Evolutionary conservation across 1,140 invertebrate genomes (phyloP), one percentile per base, ranked within the genome.

Genomic region (Neuroterus valhalla): DNA sequence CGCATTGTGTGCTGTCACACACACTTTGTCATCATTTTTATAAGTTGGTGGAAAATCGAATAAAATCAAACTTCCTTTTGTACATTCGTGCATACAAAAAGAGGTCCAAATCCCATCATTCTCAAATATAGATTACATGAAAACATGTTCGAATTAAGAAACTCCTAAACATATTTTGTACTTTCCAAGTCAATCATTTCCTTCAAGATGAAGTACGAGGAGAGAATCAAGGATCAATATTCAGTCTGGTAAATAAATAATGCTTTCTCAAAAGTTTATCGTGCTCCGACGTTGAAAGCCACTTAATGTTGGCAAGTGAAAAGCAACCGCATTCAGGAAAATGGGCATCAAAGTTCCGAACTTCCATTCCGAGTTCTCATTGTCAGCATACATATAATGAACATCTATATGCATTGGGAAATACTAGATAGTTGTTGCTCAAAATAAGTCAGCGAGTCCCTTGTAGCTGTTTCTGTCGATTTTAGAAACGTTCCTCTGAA

Each of bases 231-330:
- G 52, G 31, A 62, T 26, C 52, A 62, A 62, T 23, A 62, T 62
- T 62, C 23, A 62, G 52, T 62, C 23, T 62, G 52, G 26, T 62
- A 62, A 62, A 62, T 62, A 62, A 62, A 62, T 23, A 62, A 62
- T 62, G 52, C 31, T 62, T 62, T 23, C 19, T 62, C 31, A 14
- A 31, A 62, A 62, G 52, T 62, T 62, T 62, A 62, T 62, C 52
- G 52, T 62, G 23, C 26, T 62, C 21, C 23, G 5, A 62, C 12
- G 52, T 2, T 15, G 52, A 15, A 62, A 62, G 52, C 52, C 52
- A 62, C 52, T 62, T 62, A 62, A 62, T 31, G 52, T 62, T 62
- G 52, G 52, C 26, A 62, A 62, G 52, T 62, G 23, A 55, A 55
- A 55, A 55, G 52, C 52, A 55, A 21, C 52, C 52, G 21, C 52